phyloP scores from a whole-genome alignment of 2,113 vertebrate genomes.

The Mola mola region DNA sequence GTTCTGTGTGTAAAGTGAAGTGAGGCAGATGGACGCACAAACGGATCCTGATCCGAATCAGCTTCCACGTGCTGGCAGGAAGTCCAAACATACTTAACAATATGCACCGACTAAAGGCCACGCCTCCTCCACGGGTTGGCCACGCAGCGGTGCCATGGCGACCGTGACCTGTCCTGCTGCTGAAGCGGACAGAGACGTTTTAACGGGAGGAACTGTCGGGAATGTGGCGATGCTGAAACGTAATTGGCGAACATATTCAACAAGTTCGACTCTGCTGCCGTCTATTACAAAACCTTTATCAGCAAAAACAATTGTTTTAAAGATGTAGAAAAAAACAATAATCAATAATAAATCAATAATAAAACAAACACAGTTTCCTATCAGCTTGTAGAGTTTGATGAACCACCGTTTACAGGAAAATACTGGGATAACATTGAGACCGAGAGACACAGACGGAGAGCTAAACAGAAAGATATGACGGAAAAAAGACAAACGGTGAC shows the following conservation, averaged over 20 bases:
- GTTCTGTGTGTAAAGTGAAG: slow-evolving; percentile 10
- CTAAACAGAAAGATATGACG: slow-evolving; percentile 21
- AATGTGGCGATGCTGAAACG: no score
- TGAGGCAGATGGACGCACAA: slow-evolving; percentile 43
- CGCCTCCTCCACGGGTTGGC: background rate
- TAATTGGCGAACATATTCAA: no score
- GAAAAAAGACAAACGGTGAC: slow-evolving; percentile 33
- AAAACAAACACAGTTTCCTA: slow-evolving; percentile 25
- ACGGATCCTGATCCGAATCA: slow-evolving; percentile 33
- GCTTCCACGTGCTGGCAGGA: slow-evolving; percentile 35
- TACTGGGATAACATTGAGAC: slow-evolving; percentile 2
- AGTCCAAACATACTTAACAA: slow-evolving; percentile 9
- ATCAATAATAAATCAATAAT: no score
- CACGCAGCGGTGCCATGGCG: no score
- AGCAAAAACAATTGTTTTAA: background rate
- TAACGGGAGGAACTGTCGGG: no score
- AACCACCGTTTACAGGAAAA: slow-evolving; percentile 48
- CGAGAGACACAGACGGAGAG: slow-evolving; percentile 19
- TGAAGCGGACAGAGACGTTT: no score
- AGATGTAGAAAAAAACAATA: no score
- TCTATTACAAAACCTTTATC: background rate
- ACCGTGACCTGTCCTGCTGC: no score
- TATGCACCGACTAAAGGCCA: background rate
- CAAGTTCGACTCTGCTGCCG: no score
- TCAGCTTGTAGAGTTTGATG: slow-evolving; percentile 35